Conservation (phyloP, 37 sponge, comb jelly and placozoan genomes). For the Oopsacas minuta region DNA sequence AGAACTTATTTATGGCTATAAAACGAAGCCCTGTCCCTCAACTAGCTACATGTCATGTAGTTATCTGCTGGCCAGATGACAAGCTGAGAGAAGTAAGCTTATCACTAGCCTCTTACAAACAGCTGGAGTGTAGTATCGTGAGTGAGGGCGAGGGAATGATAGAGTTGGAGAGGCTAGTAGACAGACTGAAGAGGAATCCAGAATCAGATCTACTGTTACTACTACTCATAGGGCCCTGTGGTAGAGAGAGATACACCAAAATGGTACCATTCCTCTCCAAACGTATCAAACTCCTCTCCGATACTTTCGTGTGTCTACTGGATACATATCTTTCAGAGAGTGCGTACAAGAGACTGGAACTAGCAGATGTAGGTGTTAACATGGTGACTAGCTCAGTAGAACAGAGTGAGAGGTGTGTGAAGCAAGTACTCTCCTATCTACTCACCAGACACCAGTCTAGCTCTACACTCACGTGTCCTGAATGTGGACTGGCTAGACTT, state of each 20-base stretch:
- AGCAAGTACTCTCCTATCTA: slow-evolving; percentile 4
- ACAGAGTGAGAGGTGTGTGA: neutral
- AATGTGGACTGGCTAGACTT: neutral
- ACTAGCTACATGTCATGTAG: neutral
- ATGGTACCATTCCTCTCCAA: neutral
- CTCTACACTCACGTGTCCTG: neutral
- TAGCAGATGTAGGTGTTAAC: neutral
- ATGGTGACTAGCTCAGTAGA: neutral
- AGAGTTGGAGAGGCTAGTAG: neutral
- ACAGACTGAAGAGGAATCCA: neutral
- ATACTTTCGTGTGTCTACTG: neutral
- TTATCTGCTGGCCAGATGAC: neutral
- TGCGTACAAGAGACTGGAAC: neutral
- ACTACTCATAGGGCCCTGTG: neutral
- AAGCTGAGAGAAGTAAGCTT: neutral
- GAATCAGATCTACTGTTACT: neutral
- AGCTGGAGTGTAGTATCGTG: neutral
- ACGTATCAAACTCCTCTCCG: neutral
- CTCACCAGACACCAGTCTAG: neutral
- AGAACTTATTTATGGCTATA: neutral
- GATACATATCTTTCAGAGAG: neutral
- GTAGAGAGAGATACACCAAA: neutral
- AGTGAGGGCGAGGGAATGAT: neutral
- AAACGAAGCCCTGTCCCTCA: neutral
- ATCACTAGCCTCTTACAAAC: neutral